phyloP scores from a whole-genome alignment of 2,113 vertebrate species.

The Lanius ludovicianus region DNA sequence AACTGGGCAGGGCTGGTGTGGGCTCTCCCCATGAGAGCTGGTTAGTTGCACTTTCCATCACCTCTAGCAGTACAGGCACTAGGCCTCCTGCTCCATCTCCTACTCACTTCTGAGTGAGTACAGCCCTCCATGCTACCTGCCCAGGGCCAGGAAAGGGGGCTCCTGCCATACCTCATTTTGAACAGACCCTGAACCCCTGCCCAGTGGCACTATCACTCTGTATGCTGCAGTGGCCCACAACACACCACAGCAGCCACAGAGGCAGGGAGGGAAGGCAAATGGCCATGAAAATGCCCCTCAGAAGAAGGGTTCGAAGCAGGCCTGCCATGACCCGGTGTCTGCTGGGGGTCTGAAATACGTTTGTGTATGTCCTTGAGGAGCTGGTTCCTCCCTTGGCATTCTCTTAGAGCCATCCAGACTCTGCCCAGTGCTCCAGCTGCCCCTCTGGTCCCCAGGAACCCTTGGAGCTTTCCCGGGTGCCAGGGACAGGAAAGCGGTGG shows the following conservation, averaged over 20 bases:
- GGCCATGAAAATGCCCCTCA: not conserved
- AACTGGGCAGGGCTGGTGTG: not conserved
- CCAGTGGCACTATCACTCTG: not conserved
- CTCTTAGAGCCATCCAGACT: not conserved
- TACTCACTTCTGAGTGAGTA: not conserved
- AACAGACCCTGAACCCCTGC: too few species aligned
- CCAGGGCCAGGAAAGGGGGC: not conserved
- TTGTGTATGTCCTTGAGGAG: too few species aligned
- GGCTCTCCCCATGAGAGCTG: not conserved
- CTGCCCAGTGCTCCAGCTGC: not conserved
- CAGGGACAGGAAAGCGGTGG: accelerated
- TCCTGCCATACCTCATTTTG: not conserved
- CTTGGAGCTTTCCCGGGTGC: not conserved
- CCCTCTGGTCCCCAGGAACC: not conserved
- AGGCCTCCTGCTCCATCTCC: not conserved
- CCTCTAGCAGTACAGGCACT: not conserved
- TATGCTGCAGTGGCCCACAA: not conserved
- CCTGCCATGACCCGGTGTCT: not conserved
- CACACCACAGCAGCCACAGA: not conserved
- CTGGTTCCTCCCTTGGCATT: not conserved
- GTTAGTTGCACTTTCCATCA: not conserved
- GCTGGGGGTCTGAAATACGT: not conserved
- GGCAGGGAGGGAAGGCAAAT: not conserved
- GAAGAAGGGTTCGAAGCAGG: not conserved
- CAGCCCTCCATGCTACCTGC: not conserved